phyloP scores from a whole-genome alignment of 2,888 invertebrate species.

The Periphyllus acericola region DNA sequence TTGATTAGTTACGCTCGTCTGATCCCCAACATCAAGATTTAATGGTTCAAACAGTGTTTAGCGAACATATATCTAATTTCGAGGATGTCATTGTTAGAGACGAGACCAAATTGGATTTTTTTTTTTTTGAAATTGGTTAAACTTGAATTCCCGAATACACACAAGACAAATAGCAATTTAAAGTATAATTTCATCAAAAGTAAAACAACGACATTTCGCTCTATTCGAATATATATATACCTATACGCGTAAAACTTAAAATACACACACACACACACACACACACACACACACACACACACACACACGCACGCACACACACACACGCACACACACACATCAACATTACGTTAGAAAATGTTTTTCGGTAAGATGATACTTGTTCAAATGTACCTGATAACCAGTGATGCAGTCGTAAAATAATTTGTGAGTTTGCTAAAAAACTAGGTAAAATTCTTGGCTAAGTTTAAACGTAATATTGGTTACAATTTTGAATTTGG shows the following conservation, averaged over 20 bases:
- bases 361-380: too few species aligned
- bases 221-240: background rate
- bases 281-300: background rate
- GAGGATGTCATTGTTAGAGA: background rate
- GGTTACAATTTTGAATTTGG: too few species aligned
- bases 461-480: too few species aligned
- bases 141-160: background rate
- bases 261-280: background rate
- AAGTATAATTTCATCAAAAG: background rate
- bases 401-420: too few species aligned
- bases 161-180: slow-evolving; percentile 11
- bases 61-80: slow-evolving; percentile 13
- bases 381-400: too few species aligned
- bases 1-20: background rate
- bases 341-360: background rate
- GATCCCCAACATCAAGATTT: background rate
- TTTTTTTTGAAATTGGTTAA: background rate
- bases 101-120: background rate
- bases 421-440: too few species aligned
- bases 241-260: background rate
- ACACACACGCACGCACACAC: background rate
- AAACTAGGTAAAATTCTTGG: too few species aligned
- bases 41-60: background rate
- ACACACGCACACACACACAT: background rate
- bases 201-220: background rate